Evolutionary conservation across 2,888 invertebrate genomes (phyloP), one percentile per base, ranked within the genome.

Genomic region (Flexamia atlantica): DNA sequence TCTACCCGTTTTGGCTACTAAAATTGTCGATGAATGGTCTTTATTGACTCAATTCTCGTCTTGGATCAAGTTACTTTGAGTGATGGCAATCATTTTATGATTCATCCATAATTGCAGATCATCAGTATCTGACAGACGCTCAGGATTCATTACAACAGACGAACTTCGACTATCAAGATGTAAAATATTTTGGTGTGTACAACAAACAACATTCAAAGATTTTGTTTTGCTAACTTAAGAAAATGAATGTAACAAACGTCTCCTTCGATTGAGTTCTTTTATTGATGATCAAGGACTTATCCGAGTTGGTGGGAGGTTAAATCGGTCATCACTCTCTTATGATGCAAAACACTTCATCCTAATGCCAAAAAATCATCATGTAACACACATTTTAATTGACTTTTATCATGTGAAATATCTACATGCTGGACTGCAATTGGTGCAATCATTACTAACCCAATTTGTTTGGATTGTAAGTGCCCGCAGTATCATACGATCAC

Each of bases 301-400:
- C 17, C 70, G 86, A 4, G 86, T 86, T n/a, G n/a, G n/a, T n/a
- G 86, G 86, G 12, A 40, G 85, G 3, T 28, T 85, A 1, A 60
- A 20, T 2, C 50, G 85, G 17, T 28, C 84, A 14, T 14, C 32
- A 0, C 7, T 85, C 5, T 25, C 64, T 0, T 70, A n/a, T 46
- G 60, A 83, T 23, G 76, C 53, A 17, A 84, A 83, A 60, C 76
- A 80, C 68, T 85, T 85, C 5, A 80, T 86, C 0, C 14, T 86
- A 4, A 50, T 86, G 4, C 86, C 86, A 7, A 84, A 83, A 23
- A 30, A 36, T 25, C 80, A 83, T 60, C 40, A 42, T 28, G 36
- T 86, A 5, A 82, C 84, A 1, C 14, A 40, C 0, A 36, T 83
- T 1, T 7, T 86, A 14, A 82, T 85, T 30, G 64, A 81, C 25